Conservation (phyloP, 2,888 invertebrate species). For the Meteorus colon region DNA sequence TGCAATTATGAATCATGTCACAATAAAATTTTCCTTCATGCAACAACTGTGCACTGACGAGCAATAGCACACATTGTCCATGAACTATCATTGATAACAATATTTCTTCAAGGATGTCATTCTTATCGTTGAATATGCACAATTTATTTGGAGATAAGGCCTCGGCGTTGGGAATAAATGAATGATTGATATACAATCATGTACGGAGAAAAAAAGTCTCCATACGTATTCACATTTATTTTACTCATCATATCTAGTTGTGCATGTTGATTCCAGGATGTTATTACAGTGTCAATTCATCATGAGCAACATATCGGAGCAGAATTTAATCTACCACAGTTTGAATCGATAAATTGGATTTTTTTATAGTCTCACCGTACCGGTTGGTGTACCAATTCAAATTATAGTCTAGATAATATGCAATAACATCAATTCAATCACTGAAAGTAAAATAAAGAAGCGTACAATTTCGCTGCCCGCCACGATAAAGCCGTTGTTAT, state of each 20-base stretch:
- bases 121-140: not conserved
- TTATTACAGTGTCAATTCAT: conserved; percentile 5
- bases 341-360: conserved; percentile 1
- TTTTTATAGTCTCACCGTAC: conserved; percentile 10
- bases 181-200: not conserved
- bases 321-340: not conserved
- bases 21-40: not conserved
- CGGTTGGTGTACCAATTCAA: not conserved
- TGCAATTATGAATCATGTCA: no score
- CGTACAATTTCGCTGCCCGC: not conserved
- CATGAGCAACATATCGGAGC: not conserved
- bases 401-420: not conserved
- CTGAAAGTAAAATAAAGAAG: conserved; percentile 2
- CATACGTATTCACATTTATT: not conserved
- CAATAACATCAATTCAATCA: conserved; percentile 14
- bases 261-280: not conserved
- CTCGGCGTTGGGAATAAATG: not conserved
- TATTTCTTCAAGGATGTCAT: not conserved
- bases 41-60: not conserved
- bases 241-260: not conserved
- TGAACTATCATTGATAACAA: not conserved
- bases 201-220: not conserved
- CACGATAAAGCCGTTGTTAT: not conserved
- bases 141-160: not conserved
- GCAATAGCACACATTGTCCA: conserved; percentile 6